Evolutionary conservation across 1,140 invertebrate genomes (phyloP).

Genomic region (Temnothorax curvispinosus): DNA sequence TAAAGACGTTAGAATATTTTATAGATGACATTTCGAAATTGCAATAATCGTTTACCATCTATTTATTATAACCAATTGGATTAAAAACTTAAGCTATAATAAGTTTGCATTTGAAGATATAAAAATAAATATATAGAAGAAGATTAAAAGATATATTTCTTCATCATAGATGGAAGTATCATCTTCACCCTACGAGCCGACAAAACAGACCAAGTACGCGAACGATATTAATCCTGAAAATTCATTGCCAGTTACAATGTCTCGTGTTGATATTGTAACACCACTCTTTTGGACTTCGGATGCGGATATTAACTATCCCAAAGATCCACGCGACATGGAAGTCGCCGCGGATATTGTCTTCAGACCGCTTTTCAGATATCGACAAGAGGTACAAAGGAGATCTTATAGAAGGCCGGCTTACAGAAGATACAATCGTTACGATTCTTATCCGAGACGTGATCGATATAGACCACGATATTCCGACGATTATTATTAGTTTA

Average conservation of each 20-base stretch:
- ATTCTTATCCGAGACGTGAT: constrained; percentile 59
- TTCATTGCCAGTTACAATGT: background rate
- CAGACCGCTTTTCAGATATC: constrained; percentile 81
- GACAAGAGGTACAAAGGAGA: constrained; percentile 75
- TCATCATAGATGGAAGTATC: constrained; percentile 1
- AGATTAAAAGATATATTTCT: constrained; percentile 10
- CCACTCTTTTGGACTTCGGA: constrained; percentile 36
- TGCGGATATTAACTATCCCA: constrained; percentile 14
- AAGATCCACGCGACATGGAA: constrained; percentile 77
- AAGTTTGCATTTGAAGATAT: background rate
- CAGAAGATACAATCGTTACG: background rate
- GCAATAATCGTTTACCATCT: background rate
- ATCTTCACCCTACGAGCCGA: background rate
- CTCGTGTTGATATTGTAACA: constrained; percentile 3
- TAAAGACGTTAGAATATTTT: background rate
- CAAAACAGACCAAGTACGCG: background rate
- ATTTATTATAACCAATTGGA: background rate
- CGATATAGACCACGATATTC: constrained; percentile 59
- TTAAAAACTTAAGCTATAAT: background rate
- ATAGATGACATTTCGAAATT: background rate
- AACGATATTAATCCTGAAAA: background rate
- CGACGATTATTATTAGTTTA: constrained; percentile 58
- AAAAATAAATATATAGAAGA: background rate
- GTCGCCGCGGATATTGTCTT: constrained; percentile 83
- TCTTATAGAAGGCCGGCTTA: constrained; percentile 64